These are phyloP conservation scores for human (Homo sapiens) DNA, from an alignment of 2,113 vertebrate species.

Conservation along the genomic window DNA sequence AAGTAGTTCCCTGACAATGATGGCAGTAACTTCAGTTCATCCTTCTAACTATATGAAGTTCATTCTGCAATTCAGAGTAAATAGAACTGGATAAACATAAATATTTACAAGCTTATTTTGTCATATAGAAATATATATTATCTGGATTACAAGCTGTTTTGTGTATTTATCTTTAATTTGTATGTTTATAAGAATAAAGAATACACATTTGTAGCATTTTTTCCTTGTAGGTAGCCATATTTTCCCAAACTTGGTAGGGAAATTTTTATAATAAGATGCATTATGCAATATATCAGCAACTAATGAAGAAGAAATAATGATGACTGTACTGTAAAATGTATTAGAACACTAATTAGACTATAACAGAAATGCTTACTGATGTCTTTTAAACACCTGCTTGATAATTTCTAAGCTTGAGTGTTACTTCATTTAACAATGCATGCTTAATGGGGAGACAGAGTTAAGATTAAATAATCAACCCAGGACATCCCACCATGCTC, in stretches of 20 bases:
- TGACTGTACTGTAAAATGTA: slow-evolving; percentile 79
- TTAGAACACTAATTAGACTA: slow-evolving; percentile 81
- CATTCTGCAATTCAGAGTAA: neutral
- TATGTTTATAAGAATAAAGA: slow-evolving; percentile 65
- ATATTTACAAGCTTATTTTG: slow-evolving; percentile 44
- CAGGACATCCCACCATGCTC: neutral
- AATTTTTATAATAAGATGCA: slow-evolving; percentile 47
- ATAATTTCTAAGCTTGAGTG: slow-evolving; percentile 71
- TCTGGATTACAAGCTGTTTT: slow-evolving; percentile 40
- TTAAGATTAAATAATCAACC: slow-evolving; percentile 32
- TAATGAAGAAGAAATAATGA: slow-evolving; percentile 85
- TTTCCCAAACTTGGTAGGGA: neutral
- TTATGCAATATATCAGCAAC: slow-evolving; percentile 73
- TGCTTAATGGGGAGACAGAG: slow-evolving; percentile 58
- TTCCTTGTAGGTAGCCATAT: slow-evolving; percentile 65
- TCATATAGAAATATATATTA: slow-evolving; percentile 28
- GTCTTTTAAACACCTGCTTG: slow-evolving; percentile 84
- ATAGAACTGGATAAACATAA: neutral
- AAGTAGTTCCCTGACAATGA: neutral
- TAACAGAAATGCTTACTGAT: slow-evolving; percentile 79
- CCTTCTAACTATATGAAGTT: neutral
- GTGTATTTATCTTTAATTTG: slow-evolving; percentile 51
- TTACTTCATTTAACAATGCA: slow-evolving; percentile 72
- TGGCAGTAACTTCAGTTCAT: neutral
- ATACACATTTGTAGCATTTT: slow-evolving; percentile 64